Conservation (phyloP, 1,140 invertebrate species). For the Ephestia elutella region DNA sequence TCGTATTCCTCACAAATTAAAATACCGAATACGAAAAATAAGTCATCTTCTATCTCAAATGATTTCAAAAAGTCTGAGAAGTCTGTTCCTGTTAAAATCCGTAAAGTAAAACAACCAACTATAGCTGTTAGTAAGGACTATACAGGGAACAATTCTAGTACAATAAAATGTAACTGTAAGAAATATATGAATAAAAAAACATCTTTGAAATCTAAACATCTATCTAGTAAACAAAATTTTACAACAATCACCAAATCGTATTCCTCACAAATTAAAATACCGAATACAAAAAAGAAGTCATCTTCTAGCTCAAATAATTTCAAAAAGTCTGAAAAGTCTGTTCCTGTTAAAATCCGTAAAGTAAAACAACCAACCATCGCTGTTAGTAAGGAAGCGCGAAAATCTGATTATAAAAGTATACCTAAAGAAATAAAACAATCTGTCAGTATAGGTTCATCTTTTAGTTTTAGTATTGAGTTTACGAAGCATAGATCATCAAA, state of each 20-base stretch:
- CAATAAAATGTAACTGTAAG: neutral
- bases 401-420: neutral
- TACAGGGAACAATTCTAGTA: neutral
- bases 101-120: neutral
- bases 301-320: constrained; percentile 9
- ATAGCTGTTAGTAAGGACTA: neutral
- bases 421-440: neutral
- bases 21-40: neutral
- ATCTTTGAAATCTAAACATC: neutral
- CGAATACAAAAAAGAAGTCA: neutral
- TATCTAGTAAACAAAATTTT: neutral
- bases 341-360: neutral
- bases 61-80: constrained; percentile 11
- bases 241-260: neutral
- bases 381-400: neutral
- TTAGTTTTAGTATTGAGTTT: neutral
- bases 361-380: neutral
- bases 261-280: neutral
- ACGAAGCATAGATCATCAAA: neutral
- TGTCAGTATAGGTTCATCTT: neutral
- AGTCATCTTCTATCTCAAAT: constrained; percentile 6
- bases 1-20: neutral
- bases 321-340: constrained; percentile 9
- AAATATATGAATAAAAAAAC: neutral
- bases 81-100: neutral